These are phyloP conservation scores for Monomorium pharaonis DNA, from an alignment of 1,140 invertebrate genomes.

Conservation along the genomic window DNA sequence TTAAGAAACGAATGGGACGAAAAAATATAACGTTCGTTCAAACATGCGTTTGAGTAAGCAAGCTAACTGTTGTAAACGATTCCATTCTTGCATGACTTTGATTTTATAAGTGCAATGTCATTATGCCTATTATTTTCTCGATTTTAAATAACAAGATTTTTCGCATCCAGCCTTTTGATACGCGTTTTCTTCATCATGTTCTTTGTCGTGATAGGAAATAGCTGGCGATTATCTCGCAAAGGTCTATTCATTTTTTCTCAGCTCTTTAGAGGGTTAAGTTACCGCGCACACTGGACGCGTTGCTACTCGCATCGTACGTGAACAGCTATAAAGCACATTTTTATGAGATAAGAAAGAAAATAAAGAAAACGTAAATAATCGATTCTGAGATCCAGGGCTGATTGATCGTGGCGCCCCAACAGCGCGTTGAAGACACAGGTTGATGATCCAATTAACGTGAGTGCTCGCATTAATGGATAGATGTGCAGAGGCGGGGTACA, in stretches of 20 bases:
- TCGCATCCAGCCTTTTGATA: not conserved
- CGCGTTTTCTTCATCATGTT: constrained; percentile 13
- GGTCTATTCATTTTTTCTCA: not conserved
- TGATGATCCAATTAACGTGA: constrained; percentile 63
- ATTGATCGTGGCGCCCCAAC: not conserved
- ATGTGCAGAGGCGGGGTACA: constrained; percentile 59
- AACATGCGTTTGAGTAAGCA: not conserved
- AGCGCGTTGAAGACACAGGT: constrained; percentile 58
- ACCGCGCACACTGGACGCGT: not conserved
- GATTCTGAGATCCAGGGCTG: not conserved
- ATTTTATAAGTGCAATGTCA: not conserved
- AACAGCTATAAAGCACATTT: not conserved
- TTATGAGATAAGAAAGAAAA: not conserved
- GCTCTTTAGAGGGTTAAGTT: not conserved
- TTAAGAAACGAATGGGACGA: not conserved
- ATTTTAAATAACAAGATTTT: constrained; percentile 16
- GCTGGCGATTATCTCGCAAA: not conserved
- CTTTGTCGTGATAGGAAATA: constrained; percentile 6
- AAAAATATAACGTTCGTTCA: not conserved
- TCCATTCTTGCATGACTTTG: constrained; percentile 21
- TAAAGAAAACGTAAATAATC: not conserved
- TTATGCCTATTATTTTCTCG: constrained; percentile 20
- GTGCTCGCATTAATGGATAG: constrained; percentile 32
- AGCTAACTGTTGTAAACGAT: not conserved
- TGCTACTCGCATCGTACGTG: not conserved